Percentiles rank a stretch among this genome's conserved stretches.
Conservation (phyloP, 2,888 invertebrate genomes). For the Tiphia femorata region DNA sequence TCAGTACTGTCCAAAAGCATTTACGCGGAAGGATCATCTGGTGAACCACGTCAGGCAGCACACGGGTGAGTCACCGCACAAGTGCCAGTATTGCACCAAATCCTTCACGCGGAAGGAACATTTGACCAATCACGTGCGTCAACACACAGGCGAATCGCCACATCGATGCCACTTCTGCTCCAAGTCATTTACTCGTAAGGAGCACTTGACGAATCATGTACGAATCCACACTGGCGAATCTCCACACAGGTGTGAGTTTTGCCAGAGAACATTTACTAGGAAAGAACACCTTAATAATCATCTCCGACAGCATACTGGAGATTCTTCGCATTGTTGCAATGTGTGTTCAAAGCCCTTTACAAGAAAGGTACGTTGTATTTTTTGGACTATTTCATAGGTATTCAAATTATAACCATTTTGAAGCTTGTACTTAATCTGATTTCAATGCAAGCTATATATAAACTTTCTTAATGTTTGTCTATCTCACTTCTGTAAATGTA, state of each 20-base stretch:
- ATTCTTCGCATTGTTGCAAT: slow-evolving; percentile 80
- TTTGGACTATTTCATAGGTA: not conserved
- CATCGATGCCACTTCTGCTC: slow-evolving; percentile 88
- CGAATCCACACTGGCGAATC: slow-evolving; percentile 75
- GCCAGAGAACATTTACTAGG: slow-evolving; percentile 79
- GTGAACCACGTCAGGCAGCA: slow-evolving; percentile 81
- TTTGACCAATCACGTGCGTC: slow-evolving; percentile 86
- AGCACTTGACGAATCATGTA: slow-evolving; percentile 88
- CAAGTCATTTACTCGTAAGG: slow-evolving; percentile 88
- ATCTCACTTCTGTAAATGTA: too few relatives aligned
- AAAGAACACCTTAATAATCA: slow-evolving; percentile 82
- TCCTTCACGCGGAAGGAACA: slow-evolving; percentile 86
- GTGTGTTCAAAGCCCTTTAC: slow-evolving; percentile 82
- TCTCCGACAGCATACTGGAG: slow-evolving; percentile 79
- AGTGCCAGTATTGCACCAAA: slow-evolving; percentile 83
- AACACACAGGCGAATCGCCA: slow-evolving; percentile 90
- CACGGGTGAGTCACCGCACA: slow-evolving; percentile 84
- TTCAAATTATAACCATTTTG: not conserved
- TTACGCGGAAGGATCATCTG: slow-evolving; percentile 87
- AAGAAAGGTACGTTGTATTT: slow-evolving; percentile 70
- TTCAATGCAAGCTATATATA: not conserved
- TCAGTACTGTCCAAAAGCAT: slow-evolving; percentile 87
- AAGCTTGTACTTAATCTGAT: not conserved
- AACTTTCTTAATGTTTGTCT: too few relatives aligned
- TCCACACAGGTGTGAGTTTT: slow-evolving; percentile 79